Percentiles rank a stretch among this genome's conserved stretches.
phyloP scores from a whole-genome alignment of 2,797 vertebrate species.

The Clarias platycephalus region DNA sequence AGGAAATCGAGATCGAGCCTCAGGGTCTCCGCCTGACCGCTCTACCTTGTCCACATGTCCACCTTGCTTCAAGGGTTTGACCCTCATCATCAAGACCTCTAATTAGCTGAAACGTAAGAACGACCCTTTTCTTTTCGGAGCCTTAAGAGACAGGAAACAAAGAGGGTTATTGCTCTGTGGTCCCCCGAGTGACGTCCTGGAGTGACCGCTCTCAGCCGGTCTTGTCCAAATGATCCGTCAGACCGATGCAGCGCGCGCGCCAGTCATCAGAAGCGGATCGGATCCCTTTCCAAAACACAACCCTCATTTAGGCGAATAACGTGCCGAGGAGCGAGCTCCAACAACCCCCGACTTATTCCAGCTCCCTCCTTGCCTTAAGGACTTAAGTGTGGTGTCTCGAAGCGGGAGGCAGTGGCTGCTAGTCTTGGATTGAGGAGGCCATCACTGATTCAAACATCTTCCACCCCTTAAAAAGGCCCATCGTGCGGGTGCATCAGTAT shows the following conservation, averaged over 20 bases:
- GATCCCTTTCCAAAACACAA: conserved; percentile 36
- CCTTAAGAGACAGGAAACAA: conserved; percentile 32
- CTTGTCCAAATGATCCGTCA: conserved; percentile 40
- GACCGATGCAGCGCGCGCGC: conserved; percentile 21
- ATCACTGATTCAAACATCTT: conserved; percentile 31
- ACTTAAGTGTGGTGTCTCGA: conserved; percentile 31
- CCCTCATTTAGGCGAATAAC: conserved; percentile 20
- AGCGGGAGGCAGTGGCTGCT: conserved; percentile 43
- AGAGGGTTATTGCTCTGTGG: conserved; percentile 30
- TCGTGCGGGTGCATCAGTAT: conserved; percentile 35
- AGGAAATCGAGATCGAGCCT: conserved; percentile 14
- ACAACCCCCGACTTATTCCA: conserved; percentile 17
- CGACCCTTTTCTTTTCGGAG: conserved; percentile 30
- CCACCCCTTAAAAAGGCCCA: conserved; percentile 23
- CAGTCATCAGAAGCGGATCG: conserved; percentile 35
- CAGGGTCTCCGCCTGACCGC: conserved; percentile 33
- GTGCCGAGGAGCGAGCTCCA: conserved; percentile 27
- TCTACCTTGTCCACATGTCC: conserved; percentile 37
- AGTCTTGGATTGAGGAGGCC: conserved; percentile 42
- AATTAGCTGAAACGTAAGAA: conserved; percentile 51
- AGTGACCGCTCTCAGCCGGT: conserved; percentile 37
- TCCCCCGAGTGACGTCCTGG: conserved; percentile 38
- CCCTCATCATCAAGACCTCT: conserved; percentile 35
- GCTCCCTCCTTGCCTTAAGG: conserved; percentile 26
- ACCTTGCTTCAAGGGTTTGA: conserved; percentile 28